Percentiles rank a stretch among this genome's conserved stretches.
These are phyloP conservation scores for Trachelus iudaicus DNA, from an alignment of 2,888 invertebrate species.

Conservation along the genomic window DNA sequence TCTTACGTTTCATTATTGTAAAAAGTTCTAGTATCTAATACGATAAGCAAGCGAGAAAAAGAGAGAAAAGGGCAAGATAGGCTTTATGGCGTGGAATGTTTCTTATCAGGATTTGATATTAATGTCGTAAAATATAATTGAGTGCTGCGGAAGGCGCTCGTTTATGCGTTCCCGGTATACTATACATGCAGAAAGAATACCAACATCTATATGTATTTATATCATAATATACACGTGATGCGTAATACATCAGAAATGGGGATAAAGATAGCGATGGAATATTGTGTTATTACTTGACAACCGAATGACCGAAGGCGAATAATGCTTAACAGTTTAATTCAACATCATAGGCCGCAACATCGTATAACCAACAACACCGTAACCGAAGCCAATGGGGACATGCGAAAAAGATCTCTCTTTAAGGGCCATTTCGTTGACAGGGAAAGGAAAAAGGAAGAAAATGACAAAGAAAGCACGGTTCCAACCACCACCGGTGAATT, in stretches of 20 bases:
- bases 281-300: background rate
- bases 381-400: background rate
- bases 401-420: background rate
- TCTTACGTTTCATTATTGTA: too few relatives aligned
- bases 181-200: background rate
- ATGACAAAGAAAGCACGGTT: background rate
- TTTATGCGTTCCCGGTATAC: background rate
- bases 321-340: background rate
- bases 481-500: background rate
- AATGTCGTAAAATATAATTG: background rate
- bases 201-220: background rate
- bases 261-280: background rate
- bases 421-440: background rate
- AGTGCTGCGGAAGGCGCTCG: background rate
- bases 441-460: background rate
- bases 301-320: background rate
- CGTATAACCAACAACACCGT: background rate
- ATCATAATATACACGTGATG: background rate
- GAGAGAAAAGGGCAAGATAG: background rate
- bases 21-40: too few relatives aligned
- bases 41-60: background rate
- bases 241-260: background rate
- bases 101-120: background rate
- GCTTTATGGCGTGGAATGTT: background rate
- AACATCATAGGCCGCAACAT: background rate